Percentiles rank a stretch among this genome's conserved stretches.
Conservation (phyloP, 2,888 invertebrate genomes). For the Sphinx pinastri region DNA sequence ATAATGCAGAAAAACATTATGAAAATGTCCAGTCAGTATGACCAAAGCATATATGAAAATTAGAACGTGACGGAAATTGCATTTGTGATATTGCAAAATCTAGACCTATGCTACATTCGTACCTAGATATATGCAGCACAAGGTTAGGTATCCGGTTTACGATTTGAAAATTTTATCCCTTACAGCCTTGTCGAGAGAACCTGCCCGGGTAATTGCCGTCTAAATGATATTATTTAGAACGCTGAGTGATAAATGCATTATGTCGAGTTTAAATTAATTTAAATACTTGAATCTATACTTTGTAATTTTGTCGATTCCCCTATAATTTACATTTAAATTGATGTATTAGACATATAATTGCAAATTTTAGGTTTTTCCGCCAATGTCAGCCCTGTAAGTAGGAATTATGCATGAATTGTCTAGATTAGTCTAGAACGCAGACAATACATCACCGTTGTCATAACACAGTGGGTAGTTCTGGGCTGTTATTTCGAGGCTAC, state of each 20-base stretch:
- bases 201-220: neutral
- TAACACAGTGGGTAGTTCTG: neutral
- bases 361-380: neutral
- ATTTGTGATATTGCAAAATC: neutral
- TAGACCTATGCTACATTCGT: neutral
- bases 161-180: neutral
- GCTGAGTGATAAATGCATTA: neutral
- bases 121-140: neutral
- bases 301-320: too few relatives aligned
- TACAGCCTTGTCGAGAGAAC: neutral
- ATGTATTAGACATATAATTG: neutral
- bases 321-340: too few relatives aligned
- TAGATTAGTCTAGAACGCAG: neutral
- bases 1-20: too few relatives aligned
- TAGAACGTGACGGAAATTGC: neutral
- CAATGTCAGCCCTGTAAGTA: constrained; percentile 2
- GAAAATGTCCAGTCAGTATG: neutral
- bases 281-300: neutral
- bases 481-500: constrained; percentile 7
- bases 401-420: constrained; percentile 16
- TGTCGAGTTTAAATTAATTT: neutral
- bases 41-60: neutral
- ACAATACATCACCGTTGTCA: constrained; percentile 17
- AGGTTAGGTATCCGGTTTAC: neutral
- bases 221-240: neutral